Percentiles rank a stretch among this genome's conserved stretches.
Evolutionary conservation across 2,888 invertebrate species (phyloP).

Genomic region (Xanthia togata): DNA sequence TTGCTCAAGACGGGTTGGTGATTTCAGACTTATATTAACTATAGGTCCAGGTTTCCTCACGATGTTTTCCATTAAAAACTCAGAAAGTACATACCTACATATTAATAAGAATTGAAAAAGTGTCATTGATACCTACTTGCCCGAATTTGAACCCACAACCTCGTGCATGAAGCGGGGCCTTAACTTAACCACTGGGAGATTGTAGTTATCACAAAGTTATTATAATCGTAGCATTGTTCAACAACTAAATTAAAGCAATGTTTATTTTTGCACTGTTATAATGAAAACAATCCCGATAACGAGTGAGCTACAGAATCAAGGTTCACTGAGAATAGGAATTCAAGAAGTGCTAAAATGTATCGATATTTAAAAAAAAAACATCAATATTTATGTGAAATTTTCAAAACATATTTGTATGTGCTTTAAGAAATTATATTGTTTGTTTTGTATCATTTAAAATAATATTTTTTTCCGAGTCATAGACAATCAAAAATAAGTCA

Average conservation of each 20-base stretch:
- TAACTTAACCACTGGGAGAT: background rate
- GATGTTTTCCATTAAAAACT: background rate
- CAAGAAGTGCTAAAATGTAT: too few species aligned
- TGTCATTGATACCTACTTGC: too few species aligned
- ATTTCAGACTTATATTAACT: background rate
- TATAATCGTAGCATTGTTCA: background rate
- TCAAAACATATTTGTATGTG: too few species aligned
- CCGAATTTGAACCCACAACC: background rate
- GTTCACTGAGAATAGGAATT: conserved; percentile 13
- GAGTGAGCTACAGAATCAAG: conserved; percentile 1
- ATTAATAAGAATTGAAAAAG: background rate
- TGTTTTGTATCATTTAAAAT: too few species aligned
- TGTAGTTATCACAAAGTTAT: background rate
- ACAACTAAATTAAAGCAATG: background rate
- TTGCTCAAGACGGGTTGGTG: too few species aligned
- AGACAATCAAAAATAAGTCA: too few species aligned
- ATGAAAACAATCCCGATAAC: conserved; percentile 25
- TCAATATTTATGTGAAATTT: too few species aligned
- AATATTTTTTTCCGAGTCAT: too few species aligned
- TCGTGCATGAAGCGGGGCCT: background rate
- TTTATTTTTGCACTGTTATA: conserved; percentile 1
- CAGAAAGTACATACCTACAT: background rate
- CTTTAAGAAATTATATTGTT: too few species aligned
- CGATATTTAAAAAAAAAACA: too few species aligned
- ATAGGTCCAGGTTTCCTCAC: background rate